phyloP scores from a whole-genome alignment of 2,888 invertebrate species.

The Sminthurides aquaticus region DNA sequence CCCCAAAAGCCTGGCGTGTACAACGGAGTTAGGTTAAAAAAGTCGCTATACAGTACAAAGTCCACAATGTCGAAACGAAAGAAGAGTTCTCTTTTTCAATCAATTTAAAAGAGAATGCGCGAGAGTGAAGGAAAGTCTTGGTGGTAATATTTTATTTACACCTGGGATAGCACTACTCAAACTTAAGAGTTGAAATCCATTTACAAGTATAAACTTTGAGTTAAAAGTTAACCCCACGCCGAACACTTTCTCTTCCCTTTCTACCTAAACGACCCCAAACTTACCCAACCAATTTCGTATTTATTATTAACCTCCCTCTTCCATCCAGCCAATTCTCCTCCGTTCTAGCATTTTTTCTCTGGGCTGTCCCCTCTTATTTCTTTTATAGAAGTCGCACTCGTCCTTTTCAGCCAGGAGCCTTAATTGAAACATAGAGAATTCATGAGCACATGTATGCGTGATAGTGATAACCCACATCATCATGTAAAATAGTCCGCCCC shows the following conservation, averaged over 20 bases:
- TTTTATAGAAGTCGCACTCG: neutral
- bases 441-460: neutral
- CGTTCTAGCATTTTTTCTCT: neutral
- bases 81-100: no score
- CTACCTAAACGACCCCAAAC: neutral
- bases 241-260: neutral
- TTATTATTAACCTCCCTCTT: neutral
- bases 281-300: conserved; percentile 1
- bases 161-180: conserved; percentile 8
- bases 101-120: neutral
- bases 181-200: conserved; percentile 24
- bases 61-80: no score
- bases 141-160: conserved; percentile 3
- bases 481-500: no score
- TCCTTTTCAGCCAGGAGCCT: neutral
- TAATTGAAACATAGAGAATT: conserved; percentile 5
- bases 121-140: neutral
- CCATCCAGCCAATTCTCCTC: neutral
- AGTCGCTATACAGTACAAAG: no score
- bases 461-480: neutral
- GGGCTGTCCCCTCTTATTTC: neutral
- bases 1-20: no score
- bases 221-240: conserved; percentile 5
- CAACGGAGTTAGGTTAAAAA: no score
- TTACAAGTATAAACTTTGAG: conserved; percentile 20